Percentiles rank a stretch among this genome's conserved stretches.
Evolutionary conservation across 2,113 vertebrate species (phyloP).

Genomic region (Leucosticte australis): DNA sequence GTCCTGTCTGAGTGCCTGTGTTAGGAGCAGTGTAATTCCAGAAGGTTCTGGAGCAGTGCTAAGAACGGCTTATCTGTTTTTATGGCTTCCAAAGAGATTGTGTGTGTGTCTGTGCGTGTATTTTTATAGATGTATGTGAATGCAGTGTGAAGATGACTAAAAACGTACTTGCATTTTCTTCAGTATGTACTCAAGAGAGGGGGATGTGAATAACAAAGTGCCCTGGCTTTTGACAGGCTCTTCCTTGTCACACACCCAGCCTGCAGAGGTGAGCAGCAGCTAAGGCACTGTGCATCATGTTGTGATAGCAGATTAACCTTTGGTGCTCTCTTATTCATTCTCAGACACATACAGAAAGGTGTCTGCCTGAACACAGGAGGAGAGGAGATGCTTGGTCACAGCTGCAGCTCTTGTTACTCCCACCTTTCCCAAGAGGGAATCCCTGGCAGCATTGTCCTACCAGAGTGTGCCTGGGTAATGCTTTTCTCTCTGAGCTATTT

Average conservation of each 20-base stretch:
- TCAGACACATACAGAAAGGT: neutral
- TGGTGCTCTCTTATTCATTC: rapidly evolving
- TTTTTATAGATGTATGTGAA: conserved; percentile 8
- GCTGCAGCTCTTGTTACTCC: neutral
- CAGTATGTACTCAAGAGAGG: neutral
- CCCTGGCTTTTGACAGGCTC: neutral
- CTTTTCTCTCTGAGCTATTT: neutral
- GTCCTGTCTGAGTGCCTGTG: neutral
- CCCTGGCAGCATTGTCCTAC: neutral
- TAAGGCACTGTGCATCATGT: neutral
- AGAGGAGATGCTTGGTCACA: neutral
- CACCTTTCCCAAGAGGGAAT: neutral
- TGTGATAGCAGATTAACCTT: neutral
- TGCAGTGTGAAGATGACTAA: conserved; percentile 35
- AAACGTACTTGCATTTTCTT: neutral
- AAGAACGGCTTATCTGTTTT: neutral
- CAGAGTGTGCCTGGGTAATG: neutral
- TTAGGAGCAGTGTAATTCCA: neutral
- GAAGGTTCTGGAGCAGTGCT: neutral
- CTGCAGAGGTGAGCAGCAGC: neutral
- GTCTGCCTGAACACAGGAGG: neutral
- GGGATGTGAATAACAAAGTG: neutral
- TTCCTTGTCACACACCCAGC: neutral
- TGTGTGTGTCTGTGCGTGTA: neutral
- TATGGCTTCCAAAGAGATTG: neutral